Conservation (phyloP, 2,113 vertebrate species). For the Dasyornis broadbenti region DNA sequence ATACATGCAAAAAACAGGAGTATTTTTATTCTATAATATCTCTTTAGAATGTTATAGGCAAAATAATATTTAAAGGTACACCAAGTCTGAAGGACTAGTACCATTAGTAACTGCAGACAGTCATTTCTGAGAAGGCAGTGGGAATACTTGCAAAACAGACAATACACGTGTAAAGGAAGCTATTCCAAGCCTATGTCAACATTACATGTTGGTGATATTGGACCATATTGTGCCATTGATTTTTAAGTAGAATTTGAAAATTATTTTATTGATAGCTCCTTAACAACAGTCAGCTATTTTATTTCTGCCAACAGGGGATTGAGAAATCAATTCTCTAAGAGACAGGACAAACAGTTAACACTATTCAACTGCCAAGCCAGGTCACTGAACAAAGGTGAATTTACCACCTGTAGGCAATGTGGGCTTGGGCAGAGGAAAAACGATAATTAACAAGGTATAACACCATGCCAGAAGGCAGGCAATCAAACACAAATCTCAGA, state of each 20-base stretch:
- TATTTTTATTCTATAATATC: not conserved
- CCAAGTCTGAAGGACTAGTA: not conserved
- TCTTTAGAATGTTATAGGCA: not conserved
- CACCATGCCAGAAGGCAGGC: not conserved
- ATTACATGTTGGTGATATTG: not conserved
- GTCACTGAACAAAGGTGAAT: slow-evolving; percentile 19
- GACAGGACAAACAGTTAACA: slow-evolving; percentile 2
- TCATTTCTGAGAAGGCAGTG: not conserved
- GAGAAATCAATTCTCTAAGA: slow-evolving; percentile 39
- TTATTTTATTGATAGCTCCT: slow-evolving; percentile 19
- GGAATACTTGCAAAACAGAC: not conserved
- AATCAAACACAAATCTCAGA: not conserved
- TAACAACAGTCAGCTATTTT: slow-evolving; percentile 23
- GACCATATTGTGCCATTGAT: not conserved
- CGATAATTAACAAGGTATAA: not conserved
- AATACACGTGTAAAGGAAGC: not conserved
- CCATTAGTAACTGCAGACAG: not conserved
- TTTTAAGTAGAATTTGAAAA: slow-evolving; percentile 29
- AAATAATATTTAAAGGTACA: not conserved
- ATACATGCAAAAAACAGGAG: not conserved
- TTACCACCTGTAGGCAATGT: not conserved
- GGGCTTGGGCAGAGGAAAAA: not conserved
- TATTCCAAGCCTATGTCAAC: not conserved
- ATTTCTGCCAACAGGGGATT: not conserved
- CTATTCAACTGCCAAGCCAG: slow-evolving; percentile 7